Conservation (phyloP, 2,797 vertebrate species). For the Zalophus californianus region DNA sequence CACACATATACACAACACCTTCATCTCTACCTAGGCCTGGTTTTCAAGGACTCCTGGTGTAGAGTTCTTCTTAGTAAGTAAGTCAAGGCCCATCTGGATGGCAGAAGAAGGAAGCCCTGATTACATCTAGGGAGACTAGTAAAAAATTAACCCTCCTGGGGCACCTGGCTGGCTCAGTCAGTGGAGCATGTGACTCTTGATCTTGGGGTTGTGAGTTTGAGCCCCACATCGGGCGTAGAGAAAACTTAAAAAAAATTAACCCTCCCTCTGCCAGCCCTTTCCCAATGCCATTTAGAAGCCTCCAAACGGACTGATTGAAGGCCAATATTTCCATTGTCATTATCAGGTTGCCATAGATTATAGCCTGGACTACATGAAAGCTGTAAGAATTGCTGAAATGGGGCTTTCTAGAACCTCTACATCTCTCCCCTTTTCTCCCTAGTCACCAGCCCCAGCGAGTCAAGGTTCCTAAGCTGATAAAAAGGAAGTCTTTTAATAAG, state of each 20-base stretch:
- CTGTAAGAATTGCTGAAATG: neutral
- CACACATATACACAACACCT: neutral
- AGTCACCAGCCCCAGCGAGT: neutral
- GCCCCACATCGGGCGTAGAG: neutral
- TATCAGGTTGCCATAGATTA: neutral
- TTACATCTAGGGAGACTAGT: neutral
- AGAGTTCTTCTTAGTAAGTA: neutral
- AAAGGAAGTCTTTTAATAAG: neutral
- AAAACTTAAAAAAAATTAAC: neutral
- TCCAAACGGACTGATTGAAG: neutral
- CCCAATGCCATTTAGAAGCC: neutral
- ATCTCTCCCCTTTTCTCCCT: neutral
- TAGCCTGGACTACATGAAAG: neutral
- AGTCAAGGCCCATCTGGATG: neutral
- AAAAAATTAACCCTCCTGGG: neutral
- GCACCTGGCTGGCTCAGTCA: neutral
- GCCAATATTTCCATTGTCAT: neutral
- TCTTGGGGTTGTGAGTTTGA: neutral
- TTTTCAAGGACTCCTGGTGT: neutral
- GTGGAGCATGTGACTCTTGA: neutral
- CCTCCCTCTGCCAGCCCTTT: neutral
- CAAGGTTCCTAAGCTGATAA: neutral
- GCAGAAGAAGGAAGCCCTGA: neutral
- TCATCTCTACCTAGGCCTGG: neutral
- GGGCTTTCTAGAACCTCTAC: neutral